Conservation (phyloP, 2,797 vertebrate genomes). For the Steatocranus sp. region DNA sequence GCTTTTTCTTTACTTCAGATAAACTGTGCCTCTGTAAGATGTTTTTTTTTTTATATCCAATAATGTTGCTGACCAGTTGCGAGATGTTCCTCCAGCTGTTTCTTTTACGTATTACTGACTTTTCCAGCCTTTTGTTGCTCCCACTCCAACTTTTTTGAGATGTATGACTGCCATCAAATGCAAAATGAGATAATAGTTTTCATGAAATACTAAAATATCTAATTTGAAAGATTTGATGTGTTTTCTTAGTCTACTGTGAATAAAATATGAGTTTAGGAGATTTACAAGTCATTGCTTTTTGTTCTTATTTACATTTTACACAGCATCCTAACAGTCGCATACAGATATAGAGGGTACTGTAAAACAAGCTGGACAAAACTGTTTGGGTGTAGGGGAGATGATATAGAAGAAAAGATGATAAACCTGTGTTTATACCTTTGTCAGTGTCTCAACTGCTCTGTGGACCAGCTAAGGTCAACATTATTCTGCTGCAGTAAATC, state of each 20-base stretch:
- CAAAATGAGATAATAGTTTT: neutral
- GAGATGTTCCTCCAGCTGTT: neutral
- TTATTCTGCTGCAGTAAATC: neutral
- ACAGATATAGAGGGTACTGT: neutral
- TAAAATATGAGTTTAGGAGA: neutral
- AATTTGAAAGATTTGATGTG: neutral
- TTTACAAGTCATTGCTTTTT: neutral
- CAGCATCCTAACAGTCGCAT: neutral
- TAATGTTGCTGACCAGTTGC: neutral
- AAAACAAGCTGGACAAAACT: neutral
- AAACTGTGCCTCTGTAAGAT: neutral
- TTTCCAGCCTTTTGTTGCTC: neutral
- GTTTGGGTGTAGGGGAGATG: neutral
- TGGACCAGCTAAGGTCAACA: neutral
- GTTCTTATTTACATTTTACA: neutral
- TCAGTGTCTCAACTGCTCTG: neutral
- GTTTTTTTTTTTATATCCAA: neutral
- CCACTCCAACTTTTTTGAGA: neutral
- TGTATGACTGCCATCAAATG: neutral
- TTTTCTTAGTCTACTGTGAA: neutral
- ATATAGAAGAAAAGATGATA: neutral
- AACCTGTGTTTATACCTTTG: neutral
- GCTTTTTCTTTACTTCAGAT: neutral
- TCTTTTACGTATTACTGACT: neutral
- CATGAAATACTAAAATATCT: neutral